Base-by-base conservation (phyloP, 2,113 vertebrate species). In the Crotophaga sulcirostris region DNA sequence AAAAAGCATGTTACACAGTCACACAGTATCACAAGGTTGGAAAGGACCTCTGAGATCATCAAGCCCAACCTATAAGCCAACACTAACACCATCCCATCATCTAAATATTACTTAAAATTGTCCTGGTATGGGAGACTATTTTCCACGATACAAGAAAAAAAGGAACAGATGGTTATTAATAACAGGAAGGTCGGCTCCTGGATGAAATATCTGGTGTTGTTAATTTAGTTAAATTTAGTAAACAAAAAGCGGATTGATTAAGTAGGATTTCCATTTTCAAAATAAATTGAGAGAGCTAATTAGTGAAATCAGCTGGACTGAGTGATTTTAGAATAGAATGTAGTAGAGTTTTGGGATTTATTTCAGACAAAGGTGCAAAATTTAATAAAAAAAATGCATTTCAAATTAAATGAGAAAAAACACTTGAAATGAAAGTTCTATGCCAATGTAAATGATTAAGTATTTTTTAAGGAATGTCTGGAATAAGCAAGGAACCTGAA, bases 181-280 rank as follows among this genome's bases (percentile, higher is more conserved):
- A 94, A 90, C 0, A 2, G 86, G 58, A 80, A 62, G 89, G 87
- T 91, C 60, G 0, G 26, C 77, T 87, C 78, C 90, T 94, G 92
- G 81, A 84, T 91, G 74, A 93, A 95, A 81, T 94, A 93, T 84
- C 85, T 92, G 89, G 93, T 90, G 82, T 33, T 88, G 75, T 94
- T 94, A 91, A 92, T 85, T 87, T 84, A 66, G 84, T 85, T 96
- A 93, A 94, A 85, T 92, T 90, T 90, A 93, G 91, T 92, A 95
- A 96, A 95, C 88, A 93, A 90, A 92, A 92, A 82, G 58, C 67
- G 90, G 91, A 88, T 90, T 85, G 66, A 93, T 91, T 91, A 89
- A 94, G 88, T 93, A 94, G 83, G 67, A 90, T 96, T 96, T 94
- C 89, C 86, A 64, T 93, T 96, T 94, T 85, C 89, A 92, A 80